Percentiles rank a stretch among this genome's conserved stretches.
phyloP scores from a whole-genome alignment of 1,140 invertebrate species.

The Nasonia vitripennis region DNA sequence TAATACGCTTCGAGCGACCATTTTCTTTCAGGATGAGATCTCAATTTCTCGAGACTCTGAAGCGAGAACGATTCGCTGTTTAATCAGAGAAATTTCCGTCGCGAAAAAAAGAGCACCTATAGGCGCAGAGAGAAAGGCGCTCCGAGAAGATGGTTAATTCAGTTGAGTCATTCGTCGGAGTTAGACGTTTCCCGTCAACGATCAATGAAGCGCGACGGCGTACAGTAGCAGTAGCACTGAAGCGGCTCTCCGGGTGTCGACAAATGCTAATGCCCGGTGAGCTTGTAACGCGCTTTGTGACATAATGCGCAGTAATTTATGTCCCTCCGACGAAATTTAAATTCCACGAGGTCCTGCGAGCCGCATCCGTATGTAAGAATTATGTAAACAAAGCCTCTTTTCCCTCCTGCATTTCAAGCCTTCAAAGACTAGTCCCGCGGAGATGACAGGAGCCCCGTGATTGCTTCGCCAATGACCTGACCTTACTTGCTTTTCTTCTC shows the following conservation, averaged over 20 bases:
- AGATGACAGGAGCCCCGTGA: neutral
- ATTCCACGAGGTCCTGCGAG: neutral
- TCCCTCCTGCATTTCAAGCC: neutral
- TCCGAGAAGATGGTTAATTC: slow-evolving; percentile 23
- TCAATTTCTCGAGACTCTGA: neutral
- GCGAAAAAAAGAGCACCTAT: neutral
- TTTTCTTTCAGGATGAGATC: neutral
- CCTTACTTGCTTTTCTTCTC: neutral
- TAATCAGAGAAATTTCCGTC: slow-evolving; percentile 10
- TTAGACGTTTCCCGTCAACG: slow-evolving; percentile 7
- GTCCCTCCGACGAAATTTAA: slow-evolving; percentile 14
- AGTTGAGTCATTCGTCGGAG: slow-evolving; percentile 38
- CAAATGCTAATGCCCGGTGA: slow-evolving; percentile 10
- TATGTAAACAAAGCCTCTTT: slow-evolving; percentile 22
- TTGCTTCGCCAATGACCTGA: neutral
- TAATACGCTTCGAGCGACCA: neutral
- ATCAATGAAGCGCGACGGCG: slow-evolving; percentile 35
- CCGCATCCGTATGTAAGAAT: neutral
- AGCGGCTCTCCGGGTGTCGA: neutral
- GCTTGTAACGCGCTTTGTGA: neutral
- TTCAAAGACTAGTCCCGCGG: neutral
- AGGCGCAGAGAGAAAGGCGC: neutral
- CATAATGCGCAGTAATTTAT: slow-evolving; percentile 35
- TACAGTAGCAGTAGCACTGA: neutral
- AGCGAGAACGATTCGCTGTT: slow-evolving; percentile 8